Percentiles rank a stretch among this genome's conserved stretches.
These are phyloP conservation scores for Coelopa frigida DNA, from an alignment of 1,140 invertebrate genomes.

Conservation along the genomic window DNA sequence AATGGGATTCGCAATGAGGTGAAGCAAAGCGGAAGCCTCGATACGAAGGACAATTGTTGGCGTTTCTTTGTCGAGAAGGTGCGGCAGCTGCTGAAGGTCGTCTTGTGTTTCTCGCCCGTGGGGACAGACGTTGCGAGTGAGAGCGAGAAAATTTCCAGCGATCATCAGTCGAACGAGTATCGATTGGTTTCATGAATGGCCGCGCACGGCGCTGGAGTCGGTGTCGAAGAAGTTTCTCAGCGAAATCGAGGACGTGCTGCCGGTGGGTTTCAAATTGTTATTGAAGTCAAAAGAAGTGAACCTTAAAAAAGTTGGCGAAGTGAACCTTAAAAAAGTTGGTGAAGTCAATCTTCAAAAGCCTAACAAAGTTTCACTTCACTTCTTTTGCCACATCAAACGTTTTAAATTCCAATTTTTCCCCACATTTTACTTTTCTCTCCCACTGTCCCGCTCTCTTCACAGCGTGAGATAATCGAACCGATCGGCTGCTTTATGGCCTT, in stretches of 20 bases:
- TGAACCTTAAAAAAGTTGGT: neutral
- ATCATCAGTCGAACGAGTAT: slow-evolving; percentile 88
- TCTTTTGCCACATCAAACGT: neutral
- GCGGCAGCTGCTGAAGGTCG: slow-evolving; percentile 60
- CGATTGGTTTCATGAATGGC: slow-evolving; percentile 97
- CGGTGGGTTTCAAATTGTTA: slow-evolving; percentile 48
- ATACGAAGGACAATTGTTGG: slow-evolving; percentile 93
- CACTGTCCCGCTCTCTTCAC: neutral
- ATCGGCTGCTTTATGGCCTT: slow-evolving; percentile 87
- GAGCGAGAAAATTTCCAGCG: slow-evolving; percentile 88
- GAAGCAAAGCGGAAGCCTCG: slow-evolving; percentile 60
- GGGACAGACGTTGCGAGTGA: slow-evolving; percentile 75
- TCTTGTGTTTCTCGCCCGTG: slow-evolving; percentile 89
- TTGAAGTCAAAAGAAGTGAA: too few relatives aligned
- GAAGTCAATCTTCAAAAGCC: neutral
- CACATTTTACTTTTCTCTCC: neutral
- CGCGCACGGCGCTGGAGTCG: slow-evolving; percentile 79
- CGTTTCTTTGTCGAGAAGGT: slow-evolving; percentile 91
- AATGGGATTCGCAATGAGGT: slow-evolving; percentile 78
- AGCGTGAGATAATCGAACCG: slow-evolving; percentile 28
- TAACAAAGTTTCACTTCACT: slow-evolving; percentile 2
- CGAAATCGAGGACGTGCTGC: slow-evolving; percentile 63
- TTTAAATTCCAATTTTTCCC: neutral
- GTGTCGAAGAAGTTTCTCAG: slow-evolving; percentile 79
- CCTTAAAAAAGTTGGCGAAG: neutral